Conservation (phyloP, 2,113 vertebrate species). For the Perca fluviatilis region DNA sequence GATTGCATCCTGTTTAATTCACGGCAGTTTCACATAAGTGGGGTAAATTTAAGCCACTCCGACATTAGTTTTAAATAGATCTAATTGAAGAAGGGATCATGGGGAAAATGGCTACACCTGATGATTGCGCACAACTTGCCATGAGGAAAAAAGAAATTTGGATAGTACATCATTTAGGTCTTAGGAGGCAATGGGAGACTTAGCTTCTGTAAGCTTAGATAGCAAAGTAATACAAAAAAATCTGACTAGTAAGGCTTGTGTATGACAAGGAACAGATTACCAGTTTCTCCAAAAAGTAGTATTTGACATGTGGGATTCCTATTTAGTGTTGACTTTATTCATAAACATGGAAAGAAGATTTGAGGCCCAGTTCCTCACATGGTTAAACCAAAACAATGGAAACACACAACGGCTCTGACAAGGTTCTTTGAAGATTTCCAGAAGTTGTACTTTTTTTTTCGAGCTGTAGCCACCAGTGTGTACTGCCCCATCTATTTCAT, state of each 20-base stretch:
- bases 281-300: slow-evolving; percentile 61
- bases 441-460: slow-evolving; percentile 63
- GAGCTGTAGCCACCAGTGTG: slow-evolving; percentile 45
- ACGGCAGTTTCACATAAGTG: slow-evolving; percentile 80
- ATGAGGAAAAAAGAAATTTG: slow-evolving; percentile 67
- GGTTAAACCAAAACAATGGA: slow-evolving; percentile 75
- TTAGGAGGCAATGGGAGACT: slow-evolving; percentile 78
- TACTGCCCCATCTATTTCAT: slow-evolving; percentile 62
- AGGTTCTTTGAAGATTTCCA: slow-evolving; percentile 76
- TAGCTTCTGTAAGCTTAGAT: slow-evolving; percentile 80
- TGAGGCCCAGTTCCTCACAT: slow-evolving; percentile 45
- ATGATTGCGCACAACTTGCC: slow-evolving; percentile 79
- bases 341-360: slow-evolving; percentile 74
- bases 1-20: slow-evolving; percentile 84
- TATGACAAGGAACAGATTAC: slow-evolving; percentile 82
- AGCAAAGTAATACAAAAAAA: slow-evolving; percentile 64
- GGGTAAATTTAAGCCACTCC: slow-evolving; percentile 85
- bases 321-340: slow-evolving; percentile 77
- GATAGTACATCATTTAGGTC: slow-evolving; percentile 77
- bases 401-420: slow-evolving; percentile 61
- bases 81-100: slow-evolving; percentile 85
- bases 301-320: slow-evolving; percentile 72
- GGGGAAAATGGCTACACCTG: slow-evolving; percentile 83
- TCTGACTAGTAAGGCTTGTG: slow-evolving; percentile 73
- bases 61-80: slow-evolving; percentile 86